Evolutionary conservation across 1,140 invertebrate species (phyloP), one percentile per base, ranked within the genome.

Genomic region (Leptonema lineaticorne): DNA sequence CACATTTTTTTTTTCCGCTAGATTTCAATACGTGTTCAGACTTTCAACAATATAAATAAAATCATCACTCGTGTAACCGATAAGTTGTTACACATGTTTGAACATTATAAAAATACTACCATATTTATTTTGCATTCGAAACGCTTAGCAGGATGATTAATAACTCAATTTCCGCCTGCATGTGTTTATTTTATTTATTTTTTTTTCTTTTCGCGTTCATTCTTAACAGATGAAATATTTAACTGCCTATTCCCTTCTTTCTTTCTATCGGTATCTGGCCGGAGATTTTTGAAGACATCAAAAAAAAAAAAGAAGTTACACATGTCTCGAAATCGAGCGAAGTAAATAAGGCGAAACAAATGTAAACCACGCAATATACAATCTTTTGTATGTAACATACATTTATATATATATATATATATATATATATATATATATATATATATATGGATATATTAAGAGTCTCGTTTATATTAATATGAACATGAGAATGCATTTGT

Each of bases 121-220:
- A n/a, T n/a, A n/a, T n/a, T n/a, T n/a, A n/a, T n/a, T n/a, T n/a
- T n/a, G n/a, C n/a, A n/a, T n/a, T n/a, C n/a, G n/a, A n/a, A n/a
- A n/a, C 14, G 4, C 3, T 14, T 45, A 16, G 11, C 30, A 11
- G 5, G 11, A 18, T 26, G 50, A 53, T 53, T 53, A 53, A 53
- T 53, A 53, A 53, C 50, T 53, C 50, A 53, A 53, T 53, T 53
- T 53, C 50, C 50, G 50, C 22, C 27, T 26, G 22, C n/a, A 24
- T 11, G 22, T 53, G 50, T 53, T 53, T 53, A 53, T 26, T 24
- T 11, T 41, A 16, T 41, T n/a, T n/a, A n/a, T n/a, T 14, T 16
- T 16, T 14, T 41, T 41, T 41, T 9, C 37, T 41, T 4, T 9
- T 16, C 11, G 37, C 37, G 37, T n/a, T n/a, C n/a, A 9, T 41